Evolutionary conservation across 1,140 invertebrate genomes (phyloP), one percentile per base, ranked within the genome.

Genomic region (Drosophila ercepeae): DNA sequence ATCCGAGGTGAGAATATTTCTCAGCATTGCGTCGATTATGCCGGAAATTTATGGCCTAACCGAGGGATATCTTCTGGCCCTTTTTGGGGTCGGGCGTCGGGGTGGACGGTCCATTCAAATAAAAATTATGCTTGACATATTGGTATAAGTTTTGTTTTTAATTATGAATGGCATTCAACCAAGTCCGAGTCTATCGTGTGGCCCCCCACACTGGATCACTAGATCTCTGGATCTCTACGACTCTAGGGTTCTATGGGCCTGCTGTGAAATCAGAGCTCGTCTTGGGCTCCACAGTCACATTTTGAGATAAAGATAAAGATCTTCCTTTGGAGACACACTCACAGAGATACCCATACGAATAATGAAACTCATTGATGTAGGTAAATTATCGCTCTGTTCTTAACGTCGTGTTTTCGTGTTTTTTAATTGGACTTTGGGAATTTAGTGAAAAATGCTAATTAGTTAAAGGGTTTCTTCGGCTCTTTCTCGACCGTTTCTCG

Each of bases 371-470:
- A 88, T 88, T 88, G 82, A 88, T 88, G 82, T 88, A 88, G 82
- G 82, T 88, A 88, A 88, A 88, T 88, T 88, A 88, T 88, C 82
- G 82, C 82, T 84, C 82, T 77, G 83, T 88, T 88, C 82, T 88
- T 88, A 88, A 88, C 82, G 82, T 88, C 82, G 82, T 88, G 82
- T 88, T 88, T 88, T 88, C 82, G 82, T 88, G 82, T 88, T 89
- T 88, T 88, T 88, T 88, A 88, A 88, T 88, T 88, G 82, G 82
- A 54, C 82, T 89, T 88, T 82, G 78, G 77, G 82, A 88, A 88
- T 88, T 88, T 88, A 88, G 83, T 88, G 83, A 88, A 88, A 84
- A 88, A 88, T 88, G 82, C 82, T 88, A 88, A 88, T 88, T 88
- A 88, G 82, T 88, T 86, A 79, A 86, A 86, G 82, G 82, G 82